Evolutionary conservation across 1,140 invertebrate genomes (phyloP).

Genomic region (Akabosia matsudoensis): DNA sequence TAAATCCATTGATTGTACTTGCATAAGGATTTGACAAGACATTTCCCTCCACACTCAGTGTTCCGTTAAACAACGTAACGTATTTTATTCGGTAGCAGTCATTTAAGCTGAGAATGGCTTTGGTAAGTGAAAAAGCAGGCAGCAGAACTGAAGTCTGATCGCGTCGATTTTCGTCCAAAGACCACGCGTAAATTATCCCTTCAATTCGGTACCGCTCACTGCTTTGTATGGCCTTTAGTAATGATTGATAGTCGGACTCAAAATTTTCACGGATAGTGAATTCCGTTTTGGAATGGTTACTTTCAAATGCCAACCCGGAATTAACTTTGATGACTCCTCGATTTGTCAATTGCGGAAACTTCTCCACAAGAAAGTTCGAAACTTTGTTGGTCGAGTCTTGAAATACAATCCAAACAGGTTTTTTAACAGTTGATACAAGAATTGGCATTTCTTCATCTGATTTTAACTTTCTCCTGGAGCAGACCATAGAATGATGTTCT

Average conservation of each 20-base stretch:
- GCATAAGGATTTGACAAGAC: not conserved
- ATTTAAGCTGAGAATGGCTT: not conserved
- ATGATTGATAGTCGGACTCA: not conserved
- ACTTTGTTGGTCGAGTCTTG: not conserved
- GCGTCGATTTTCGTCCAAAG: not conserved
- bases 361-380: not conserved
- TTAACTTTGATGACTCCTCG: not conserved
- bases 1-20: not conserved
- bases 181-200: slow-evolving; percentile 20
- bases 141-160: not conserved
- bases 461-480: too few species aligned
- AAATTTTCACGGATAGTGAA: not conserved
- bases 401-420: not conserved
- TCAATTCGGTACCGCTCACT: not conserved
- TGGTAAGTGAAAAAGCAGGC: slow-evolving; percentile 1
- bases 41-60: not conserved
- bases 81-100: not conserved
- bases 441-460: not conserved
- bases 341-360: not conserved
- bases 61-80: not conserved
- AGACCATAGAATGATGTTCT: not conserved
- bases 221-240: not conserved
- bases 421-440: not conserved
- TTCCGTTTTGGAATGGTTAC: too few species aligned
- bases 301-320: too few species aligned